These are phyloP conservation scores for Clytia hemisphaerica DNA, from an alignment of 30 jellyfish, hydroid and myxozoan species.

Conservation along the genomic window DNA sequence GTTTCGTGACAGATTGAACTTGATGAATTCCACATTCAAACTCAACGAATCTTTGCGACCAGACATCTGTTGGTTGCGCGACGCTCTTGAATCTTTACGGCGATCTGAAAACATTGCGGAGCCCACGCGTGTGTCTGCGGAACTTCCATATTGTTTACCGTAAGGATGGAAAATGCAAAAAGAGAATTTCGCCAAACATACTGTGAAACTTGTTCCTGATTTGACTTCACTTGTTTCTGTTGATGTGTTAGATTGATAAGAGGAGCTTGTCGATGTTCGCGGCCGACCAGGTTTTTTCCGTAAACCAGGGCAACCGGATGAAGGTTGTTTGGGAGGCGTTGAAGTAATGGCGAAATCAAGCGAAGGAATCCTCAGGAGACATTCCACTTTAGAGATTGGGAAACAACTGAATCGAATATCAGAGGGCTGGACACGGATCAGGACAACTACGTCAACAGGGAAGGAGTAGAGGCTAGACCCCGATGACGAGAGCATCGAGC, in stretches of 20 bases:
- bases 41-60: constrained; percentile 93
- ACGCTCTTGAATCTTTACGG: constrained; percentile 50
- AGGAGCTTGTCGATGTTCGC: constrained; percentile 8
- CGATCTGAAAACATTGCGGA: constrained; percentile 66
- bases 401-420: constrained; percentile 85
- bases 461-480: constrained; percentile 65
- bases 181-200: constrained; percentile 79
- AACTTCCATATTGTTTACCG: constrained; percentile 81
- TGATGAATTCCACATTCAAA: constrained; percentile 77
- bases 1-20: constrained; percentile 69
- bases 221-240: constrained; percentile 5
- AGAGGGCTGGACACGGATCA: constrained; percentile 84
- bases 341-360: constrained; percentile 80
- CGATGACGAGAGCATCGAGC: constrained; percentile 70
- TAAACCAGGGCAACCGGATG: constrained; percentile 27
- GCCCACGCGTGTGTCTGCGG: constrained; percentile 51
- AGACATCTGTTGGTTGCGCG: constrained; percentile 80
- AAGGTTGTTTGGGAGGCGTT: constrained; percentile 35
- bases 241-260: too few relatives aligned
- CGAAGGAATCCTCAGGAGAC: constrained; percentile 77
- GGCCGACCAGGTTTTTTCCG: constrained; percentile 6
- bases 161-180: constrained; percentile 92
- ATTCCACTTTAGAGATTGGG: constrained; percentile 87
- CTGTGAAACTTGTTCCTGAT: constrained; percentile 65
- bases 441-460: constrained; percentile 81